Percentiles rank a stretch among this genome's conserved stretches.
These are phyloP conservation scores for Papilio polyxenes DNA, from an alignment of 1,140 invertebrate genomes.

Conservation along the genomic window DNA sequence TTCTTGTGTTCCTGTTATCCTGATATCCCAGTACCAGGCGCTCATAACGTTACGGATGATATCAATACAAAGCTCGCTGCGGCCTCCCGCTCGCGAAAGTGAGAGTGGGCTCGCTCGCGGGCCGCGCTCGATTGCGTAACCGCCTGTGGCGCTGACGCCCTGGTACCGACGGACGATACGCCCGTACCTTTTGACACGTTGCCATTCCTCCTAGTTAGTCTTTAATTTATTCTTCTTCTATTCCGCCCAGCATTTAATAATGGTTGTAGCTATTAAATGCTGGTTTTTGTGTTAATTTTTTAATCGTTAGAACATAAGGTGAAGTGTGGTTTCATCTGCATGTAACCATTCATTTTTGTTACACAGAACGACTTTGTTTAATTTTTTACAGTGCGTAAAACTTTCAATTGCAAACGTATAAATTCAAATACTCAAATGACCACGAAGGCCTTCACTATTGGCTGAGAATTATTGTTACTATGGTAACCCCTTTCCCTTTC, in stretches of 20 bases:
- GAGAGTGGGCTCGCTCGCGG: slow-evolving; percentile 57
- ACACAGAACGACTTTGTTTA: too few relatives aligned
- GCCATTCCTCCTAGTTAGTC: neutral
- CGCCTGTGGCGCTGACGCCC: slow-evolving; percentile 58
- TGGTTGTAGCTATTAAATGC: too few relatives aligned
- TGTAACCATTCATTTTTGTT: too few relatives aligned
- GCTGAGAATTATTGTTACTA: too few relatives aligned
- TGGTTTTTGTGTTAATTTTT: neutral
- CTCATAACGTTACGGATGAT: slow-evolving; percentile 54
- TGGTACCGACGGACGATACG: slow-evolving; percentile 46
- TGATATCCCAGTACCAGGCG: slow-evolving; percentile 49
- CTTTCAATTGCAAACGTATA: too few relatives aligned
- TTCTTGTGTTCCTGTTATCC: neutral
- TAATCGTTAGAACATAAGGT: too few relatives aligned
- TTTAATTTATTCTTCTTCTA: neutral
- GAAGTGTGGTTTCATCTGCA: too few relatives aligned
- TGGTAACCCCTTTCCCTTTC: too few relatives aligned
- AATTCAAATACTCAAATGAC: too few relatives aligned
- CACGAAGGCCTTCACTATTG: too few relatives aligned
- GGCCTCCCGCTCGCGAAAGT: slow-evolving; percentile 68
- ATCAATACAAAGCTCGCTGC: slow-evolving; percentile 55
- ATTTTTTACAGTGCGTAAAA: too few relatives aligned
- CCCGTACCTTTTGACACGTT: slow-evolving; percentile 5
- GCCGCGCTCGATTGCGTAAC: slow-evolving; percentile 58
- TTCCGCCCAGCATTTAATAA: neutral